phyloP scores from a whole-genome alignment of 2,113 vertebrate genomes.

The Lamprologus callipterus region DNA sequence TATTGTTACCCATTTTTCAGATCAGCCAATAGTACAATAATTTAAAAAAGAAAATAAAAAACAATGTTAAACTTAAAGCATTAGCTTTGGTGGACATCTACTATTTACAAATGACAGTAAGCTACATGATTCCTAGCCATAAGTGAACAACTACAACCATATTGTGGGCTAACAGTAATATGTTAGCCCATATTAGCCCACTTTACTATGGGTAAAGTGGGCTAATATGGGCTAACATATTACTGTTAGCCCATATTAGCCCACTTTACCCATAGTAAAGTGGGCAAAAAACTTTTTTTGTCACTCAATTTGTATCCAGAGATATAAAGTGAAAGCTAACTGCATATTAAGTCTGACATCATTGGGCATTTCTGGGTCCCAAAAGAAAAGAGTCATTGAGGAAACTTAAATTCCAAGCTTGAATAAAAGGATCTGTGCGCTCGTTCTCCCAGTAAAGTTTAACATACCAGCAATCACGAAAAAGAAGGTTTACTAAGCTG shows the following conservation, averaged over 20 bases:
- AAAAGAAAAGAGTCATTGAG: not conserved
- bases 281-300: not conserved
- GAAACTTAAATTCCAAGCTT: not conserved
- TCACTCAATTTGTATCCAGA: not conserved
- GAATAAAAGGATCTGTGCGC: not conserved
- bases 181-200: no score
- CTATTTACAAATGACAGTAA: not conserved
- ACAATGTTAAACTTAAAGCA: not conserved
- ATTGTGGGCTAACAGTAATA: no score
- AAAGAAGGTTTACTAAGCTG: not conserved
- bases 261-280: not conserved
- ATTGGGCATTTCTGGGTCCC: not conserved
- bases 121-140: not conserved
- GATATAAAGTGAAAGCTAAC: accelerated
- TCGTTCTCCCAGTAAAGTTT: not conserved
- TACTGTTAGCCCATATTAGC: no score
- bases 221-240: no score
- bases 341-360: not conserved
- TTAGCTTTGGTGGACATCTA: not conserved
- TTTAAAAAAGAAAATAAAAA: not conserved
- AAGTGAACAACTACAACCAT: not conserved
- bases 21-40: not conserved
- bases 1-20: not conserved
- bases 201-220: not conserved
- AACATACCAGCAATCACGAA: accelerated